Conservation (phyloP, 2,113 vertebrate genomes). For the Platichthys flesus region DNA sequence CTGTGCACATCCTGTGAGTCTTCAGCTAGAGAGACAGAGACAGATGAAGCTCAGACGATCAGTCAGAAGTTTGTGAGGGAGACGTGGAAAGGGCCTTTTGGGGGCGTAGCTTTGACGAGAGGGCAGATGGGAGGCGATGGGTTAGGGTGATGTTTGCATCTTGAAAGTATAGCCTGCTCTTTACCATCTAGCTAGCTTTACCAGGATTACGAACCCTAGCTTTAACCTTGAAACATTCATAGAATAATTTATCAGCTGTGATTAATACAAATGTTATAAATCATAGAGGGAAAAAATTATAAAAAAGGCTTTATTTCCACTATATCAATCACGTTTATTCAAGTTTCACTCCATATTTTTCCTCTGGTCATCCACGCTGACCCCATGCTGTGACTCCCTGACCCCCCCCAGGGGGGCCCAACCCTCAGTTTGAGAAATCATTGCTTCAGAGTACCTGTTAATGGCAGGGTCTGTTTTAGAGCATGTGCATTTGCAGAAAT, state of each 20-base stretch:
- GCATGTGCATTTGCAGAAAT: constrained; percentile 76
- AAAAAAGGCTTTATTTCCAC: no score
- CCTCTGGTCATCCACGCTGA: neutral
- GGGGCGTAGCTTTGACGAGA: no score
- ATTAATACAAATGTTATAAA: neutral
- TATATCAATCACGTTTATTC: neutral
- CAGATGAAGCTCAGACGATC: no score
- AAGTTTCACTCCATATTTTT: neutral
- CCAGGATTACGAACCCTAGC: neutral
- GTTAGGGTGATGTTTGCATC: no score
- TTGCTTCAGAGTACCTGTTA: constrained; percentile 62
- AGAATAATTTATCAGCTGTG: no score
- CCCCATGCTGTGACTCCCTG: neutral
- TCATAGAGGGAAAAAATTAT: neutral
- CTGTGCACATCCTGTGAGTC: no score
- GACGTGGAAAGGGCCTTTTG: no score
- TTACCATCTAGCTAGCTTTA: neutral
- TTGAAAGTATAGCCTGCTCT: no score
- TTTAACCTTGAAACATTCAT: neutral
- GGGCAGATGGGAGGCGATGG: no score
- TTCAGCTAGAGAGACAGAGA: no score
- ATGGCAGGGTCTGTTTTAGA: constrained; percentile 69
- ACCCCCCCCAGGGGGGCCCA: neutral
- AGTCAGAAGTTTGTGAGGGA: no score
- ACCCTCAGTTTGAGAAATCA: neutral